phyloP scores from a whole-genome alignment of 1,140 invertebrate genomes.

The Drosophila rufa region DNA sequence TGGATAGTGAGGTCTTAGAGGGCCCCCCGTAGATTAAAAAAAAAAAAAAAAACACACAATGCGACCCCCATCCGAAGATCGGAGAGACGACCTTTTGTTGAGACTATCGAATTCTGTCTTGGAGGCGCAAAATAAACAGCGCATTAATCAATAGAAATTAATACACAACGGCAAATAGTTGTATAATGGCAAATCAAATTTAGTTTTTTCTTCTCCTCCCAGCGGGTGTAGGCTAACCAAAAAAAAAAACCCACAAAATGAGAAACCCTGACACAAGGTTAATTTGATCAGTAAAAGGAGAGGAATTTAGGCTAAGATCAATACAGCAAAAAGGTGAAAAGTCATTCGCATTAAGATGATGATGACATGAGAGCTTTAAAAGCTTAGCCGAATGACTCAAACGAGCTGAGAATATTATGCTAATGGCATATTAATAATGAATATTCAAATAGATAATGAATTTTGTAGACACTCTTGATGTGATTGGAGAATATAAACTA shows the following conservation, averaged over 20 bases:
- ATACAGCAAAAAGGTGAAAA: slow-evolving; percentile 32
- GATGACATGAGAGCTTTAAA: slow-evolving; percentile 28
- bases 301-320: slow-evolving; percentile 11
- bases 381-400: slow-evolving; percentile 20
- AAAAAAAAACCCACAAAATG: slow-evolving; percentile 35
- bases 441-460: slow-evolving; percentile 37
- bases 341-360: slow-evolving; percentile 43
- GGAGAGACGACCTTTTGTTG: slow-evolving; percentile 37
- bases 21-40: slow-evolving; percentile 58
- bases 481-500: slow-evolving; percentile 4
- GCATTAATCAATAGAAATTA: slow-evolving; percentile 83
- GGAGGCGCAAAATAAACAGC: slow-evolving; percentile 80
- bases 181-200: slow-evolving; percentile 81
- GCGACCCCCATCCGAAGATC: slow-evolving; percentile 50
- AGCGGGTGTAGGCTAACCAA: slow-evolving; percentile 41
- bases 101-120: slow-evolving; percentile 60
- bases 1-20: slow-evolving; percentile 68
- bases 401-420: slow-evolving; percentile 22
- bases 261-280: slow-evolving; percentile 43
- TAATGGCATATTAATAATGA: slow-evolving; percentile 25
- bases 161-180: slow-evolving; percentile 78
- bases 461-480: slow-evolving; percentile 9
- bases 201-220: slow-evolving; percentile 44
- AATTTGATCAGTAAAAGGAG: slow-evolving; percentile 31
- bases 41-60: slow-evolving; percentile 33